These are phyloP conservation scores for Synanthedon myopaeformis DNA, from an alignment of 2,888 invertebrate species.

Conservation along the genomic window DNA sequence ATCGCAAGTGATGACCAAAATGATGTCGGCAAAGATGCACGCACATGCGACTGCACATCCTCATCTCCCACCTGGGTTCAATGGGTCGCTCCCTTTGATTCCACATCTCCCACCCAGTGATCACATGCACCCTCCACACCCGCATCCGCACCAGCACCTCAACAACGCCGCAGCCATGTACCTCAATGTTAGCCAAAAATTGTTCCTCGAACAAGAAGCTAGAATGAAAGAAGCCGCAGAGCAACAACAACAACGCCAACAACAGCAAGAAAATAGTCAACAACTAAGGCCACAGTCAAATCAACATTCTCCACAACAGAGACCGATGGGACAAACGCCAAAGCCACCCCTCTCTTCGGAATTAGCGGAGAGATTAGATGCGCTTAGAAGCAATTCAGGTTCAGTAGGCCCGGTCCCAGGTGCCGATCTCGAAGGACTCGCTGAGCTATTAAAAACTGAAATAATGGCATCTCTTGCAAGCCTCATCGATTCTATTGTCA, in stretches of 20 bases:
- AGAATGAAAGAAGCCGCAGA: constrained; percentile 77
- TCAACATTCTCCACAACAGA: constrained; percentile 68
- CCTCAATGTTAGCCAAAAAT: constrained; percentile 80
- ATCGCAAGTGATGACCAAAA: constrained; percentile 75
- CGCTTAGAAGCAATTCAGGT: constrained; percentile 77
- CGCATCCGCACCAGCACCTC: constrained; percentile 72
- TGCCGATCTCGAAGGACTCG: constrained; percentile 87
- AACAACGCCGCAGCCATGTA: constrained; percentile 79
- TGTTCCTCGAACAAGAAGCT: constrained; percentile 84
- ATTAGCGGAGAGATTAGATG: constrained; percentile 81
- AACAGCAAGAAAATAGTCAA: constrained; percentile 52
- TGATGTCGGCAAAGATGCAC: constrained; percentile 75
- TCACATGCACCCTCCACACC: constrained; percentile 66
- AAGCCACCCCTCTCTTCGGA: constrained; percentile 73
- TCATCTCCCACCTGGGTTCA: constrained; percentile 72
- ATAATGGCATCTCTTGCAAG: constrained; percentile 86
- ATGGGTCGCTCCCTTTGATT: constrained; percentile 68
- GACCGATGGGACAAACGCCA: constrained; percentile 57
- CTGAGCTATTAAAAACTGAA: constrained; percentile 92
- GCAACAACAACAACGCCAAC: constrained; percentile 49
- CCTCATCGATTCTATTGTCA: constrained; percentile 89
- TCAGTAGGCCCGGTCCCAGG: constrained; percentile 78
- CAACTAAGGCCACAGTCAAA: constrained; percentile 72
- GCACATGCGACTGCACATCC: constrained; percentile 64
- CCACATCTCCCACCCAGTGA: constrained; percentile 67